Conservation (phyloP, 2,797 vertebrate species). For the Amblyopsis hoosieri region DNA sequence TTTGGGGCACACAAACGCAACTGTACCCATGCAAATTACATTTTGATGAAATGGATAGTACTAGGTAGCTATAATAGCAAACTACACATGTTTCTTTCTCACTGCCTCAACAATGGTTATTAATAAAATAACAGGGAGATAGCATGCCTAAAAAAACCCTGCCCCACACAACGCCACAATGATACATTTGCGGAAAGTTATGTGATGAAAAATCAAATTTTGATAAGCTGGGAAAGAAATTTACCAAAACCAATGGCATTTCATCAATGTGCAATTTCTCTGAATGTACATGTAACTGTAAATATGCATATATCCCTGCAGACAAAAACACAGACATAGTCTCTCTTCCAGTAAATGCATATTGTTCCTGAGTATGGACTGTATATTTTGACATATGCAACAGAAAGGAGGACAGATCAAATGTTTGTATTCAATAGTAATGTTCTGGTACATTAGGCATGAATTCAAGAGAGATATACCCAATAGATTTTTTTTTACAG, state of each 20-base stretch:
- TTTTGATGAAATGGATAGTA: slow-evolving; percentile 60
- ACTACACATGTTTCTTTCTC: slow-evolving; percentile 48
- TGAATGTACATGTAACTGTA: slow-evolving; percentile 31
- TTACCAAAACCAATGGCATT: slow-evolving; percentile 30
- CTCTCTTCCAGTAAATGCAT: slow-evolving; percentile 85
- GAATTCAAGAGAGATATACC: slow-evolving; percentile 30
- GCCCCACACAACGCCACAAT: slow-evolving; percentile 21
- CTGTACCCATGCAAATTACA: slow-evolving; percentile 65
- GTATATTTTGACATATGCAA: slow-evolving; percentile 39
- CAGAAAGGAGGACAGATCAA: slow-evolving; percentile 14
- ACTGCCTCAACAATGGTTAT: slow-evolving; percentile 55
- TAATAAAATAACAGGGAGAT: slow-evolving; percentile 69
- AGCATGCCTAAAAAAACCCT: slow-evolving; percentile 56
- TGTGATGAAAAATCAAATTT: slow-evolving; percentile 52
- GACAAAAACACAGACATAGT: slow-evolving; percentile 60
- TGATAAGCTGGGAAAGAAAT: slow-evolving; percentile 14
- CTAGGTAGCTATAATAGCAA: slow-evolving; percentile 41
- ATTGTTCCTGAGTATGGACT: slow-evolving; percentile 82
- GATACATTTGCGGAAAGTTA: slow-evolving; percentile 33
- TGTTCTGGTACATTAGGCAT: slow-evolving; percentile 32
- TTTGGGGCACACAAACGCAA: slow-evolving; percentile 50
- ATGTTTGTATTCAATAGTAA: slow-evolving; percentile 22
- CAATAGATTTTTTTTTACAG: slow-evolving; percentile 31
- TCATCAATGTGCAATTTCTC: slow-evolving; percentile 76
- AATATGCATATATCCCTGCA: slow-evolving; percentile 37